phyloP scores from a whole-genome alignment of 2,797 vertebrate species.

The Diplodus sargus region DNA sequence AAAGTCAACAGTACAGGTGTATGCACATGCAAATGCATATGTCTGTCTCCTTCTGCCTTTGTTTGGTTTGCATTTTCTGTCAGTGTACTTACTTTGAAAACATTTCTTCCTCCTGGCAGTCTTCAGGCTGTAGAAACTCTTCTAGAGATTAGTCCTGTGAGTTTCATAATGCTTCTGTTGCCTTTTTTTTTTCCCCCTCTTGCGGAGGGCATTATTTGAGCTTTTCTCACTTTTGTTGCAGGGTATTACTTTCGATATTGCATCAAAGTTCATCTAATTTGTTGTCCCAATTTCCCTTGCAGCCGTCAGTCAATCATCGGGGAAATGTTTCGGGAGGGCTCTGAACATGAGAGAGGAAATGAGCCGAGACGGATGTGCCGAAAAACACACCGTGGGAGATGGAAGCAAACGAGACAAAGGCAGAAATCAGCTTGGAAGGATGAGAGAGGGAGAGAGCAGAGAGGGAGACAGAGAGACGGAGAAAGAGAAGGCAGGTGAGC shows the following conservation, averaged over 20 bases:
- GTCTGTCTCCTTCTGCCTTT: conserved; percentile 24
- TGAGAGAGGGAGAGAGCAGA: conserved; percentile 48
- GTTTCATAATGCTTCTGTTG: conserved; percentile 55
- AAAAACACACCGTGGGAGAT: conserved; percentile 59
- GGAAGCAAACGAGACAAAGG: conserved; percentile 56
- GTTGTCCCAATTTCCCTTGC: conserved; percentile 59
- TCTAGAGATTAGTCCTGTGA: conserved; percentile 55
- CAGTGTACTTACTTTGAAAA: conserved; percentile 40
- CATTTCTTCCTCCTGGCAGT: conserved; percentile 47
- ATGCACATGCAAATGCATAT: conserved; percentile 8
- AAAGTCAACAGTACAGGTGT: conserved; percentile 22
- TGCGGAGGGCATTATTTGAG: conserved; percentile 49
- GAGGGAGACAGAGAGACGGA: conserved; percentile 31
- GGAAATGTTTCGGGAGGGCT: conserved; percentile 54
- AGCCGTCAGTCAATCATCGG: conserved; percentile 60
- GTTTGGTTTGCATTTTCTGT: conserved; percentile 46
- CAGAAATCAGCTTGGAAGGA: conserved; percentile 48
- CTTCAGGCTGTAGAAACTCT: conserved; percentile 54
- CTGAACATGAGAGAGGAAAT: conserved; percentile 62
- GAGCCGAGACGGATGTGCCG: conserved; percentile 56
- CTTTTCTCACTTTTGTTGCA: conserved; percentile 44
- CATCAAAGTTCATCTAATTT: conserved; percentile 67
- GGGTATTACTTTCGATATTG: conserved; percentile 46
- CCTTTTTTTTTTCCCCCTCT: conserved; percentile 38
- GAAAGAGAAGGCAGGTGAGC: conserved; percentile 64